These are phyloP conservation scores for Mixornis gularis DNA, from an alignment of 2,113 vertebrate genomes.

Conservation along the genomic window DNA sequence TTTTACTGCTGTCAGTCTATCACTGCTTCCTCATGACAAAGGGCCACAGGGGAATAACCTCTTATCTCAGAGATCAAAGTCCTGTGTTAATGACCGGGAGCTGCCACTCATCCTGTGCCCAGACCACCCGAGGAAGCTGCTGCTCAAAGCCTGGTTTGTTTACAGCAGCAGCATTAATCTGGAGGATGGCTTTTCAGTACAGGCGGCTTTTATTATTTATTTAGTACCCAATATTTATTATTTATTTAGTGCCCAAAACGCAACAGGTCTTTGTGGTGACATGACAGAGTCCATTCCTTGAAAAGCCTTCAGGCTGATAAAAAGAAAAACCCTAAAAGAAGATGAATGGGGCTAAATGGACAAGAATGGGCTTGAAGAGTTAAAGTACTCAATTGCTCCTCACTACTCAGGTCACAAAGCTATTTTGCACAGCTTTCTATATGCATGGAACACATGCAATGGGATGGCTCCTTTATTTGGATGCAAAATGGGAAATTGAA, in stretches of 20 bases:
- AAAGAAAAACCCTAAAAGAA: not conserved
- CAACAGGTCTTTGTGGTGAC: not conserved
- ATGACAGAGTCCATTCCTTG: not conserved
- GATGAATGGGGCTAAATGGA: not conserved
- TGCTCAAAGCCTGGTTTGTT: not conserved
- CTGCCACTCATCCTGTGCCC: not conserved
- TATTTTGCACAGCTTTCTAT: not conserved
- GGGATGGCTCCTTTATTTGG: not conserved
- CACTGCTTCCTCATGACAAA: not conserved
- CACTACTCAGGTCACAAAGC: not conserved
- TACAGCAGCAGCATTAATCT: not conserved
- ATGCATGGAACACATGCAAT: not conserved
- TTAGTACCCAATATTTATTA: not conserved
- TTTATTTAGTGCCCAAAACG: not conserved
- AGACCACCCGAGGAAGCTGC: not conserved
- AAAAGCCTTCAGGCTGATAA: not conserved
- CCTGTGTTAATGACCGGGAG: not conserved
- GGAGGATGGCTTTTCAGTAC: not conserved
- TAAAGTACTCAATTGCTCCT: not conserved
- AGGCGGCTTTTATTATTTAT: not conserved
- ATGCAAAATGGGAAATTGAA: not conserved
- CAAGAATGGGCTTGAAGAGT: not conserved
- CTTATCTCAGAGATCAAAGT: conserved; percentile 35
- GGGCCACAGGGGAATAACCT: not conserved
- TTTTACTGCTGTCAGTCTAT: conserved; percentile 49